Conservation (phyloP, 2,888 invertebrate genomes). For the Zelleria hepariella region DNA sequence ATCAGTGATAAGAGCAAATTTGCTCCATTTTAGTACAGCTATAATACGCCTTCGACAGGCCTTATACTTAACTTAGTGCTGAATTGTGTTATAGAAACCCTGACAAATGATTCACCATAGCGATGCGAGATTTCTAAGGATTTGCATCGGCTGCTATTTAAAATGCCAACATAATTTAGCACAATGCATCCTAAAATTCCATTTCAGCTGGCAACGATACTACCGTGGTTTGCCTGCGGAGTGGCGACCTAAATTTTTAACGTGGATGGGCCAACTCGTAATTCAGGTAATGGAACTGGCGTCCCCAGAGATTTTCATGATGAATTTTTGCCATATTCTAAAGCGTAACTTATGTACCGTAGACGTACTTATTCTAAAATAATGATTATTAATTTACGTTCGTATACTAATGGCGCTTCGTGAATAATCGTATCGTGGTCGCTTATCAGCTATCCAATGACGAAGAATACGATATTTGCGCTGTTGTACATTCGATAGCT, state of each 20-base stretch:
- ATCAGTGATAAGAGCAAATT: no score
- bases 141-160: not conserved
- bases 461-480: no score
- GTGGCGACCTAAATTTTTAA: constrained; percentile 9
- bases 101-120: no score
- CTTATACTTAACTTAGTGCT: no score
- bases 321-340: no score
- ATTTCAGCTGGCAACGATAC: not conserved
- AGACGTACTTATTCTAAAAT: no score
- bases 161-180: not conserved
- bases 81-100: no score
- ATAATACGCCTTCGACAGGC: no score
- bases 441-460: not conserved
- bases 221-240: not conserved
- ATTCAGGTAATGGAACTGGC: constrained; percentile 20
- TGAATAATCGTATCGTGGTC: not conserved
- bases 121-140: not conserved
- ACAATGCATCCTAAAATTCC: not conserved
- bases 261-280: constrained; percentile 16
- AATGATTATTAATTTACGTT: no score
- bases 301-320: constrained; percentile 11
- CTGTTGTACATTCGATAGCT: no score
- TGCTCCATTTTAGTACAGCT: no score
- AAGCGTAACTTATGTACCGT: no score
- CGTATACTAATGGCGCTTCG: not conserved